A percentile compares a stretch with the other conserved stretches of the same genome.
These are phyloP conservation scores for Notoglanidium macrostoma DNA, from an alignment of 2,797 vertebrate species.

Conservation along the genomic window DNA sequence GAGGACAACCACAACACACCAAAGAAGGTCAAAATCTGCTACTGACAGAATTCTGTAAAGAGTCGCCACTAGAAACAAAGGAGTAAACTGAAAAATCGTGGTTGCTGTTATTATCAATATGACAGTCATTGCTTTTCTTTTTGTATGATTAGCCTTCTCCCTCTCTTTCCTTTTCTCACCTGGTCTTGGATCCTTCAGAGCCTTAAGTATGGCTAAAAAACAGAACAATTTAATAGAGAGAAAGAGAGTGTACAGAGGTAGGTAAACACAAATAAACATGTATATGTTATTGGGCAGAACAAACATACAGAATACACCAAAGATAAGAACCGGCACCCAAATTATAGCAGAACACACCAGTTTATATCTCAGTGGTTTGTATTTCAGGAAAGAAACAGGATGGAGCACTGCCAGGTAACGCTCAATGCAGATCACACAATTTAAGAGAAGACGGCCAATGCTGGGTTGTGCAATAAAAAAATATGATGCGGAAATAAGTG, in stretches of 20 bases:
- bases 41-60: not conserved
- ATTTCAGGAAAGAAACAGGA: conserved; percentile 50
- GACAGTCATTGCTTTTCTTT: conserved; percentile 63
- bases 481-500: no score
- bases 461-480: not conserved
- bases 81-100: conserved; percentile 45
- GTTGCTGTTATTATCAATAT: conserved; percentile 57
- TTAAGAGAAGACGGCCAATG: conserved; percentile 36
- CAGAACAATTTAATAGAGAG: conserved; percentile 34
- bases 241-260: not conserved
- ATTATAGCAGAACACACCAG: conserved; percentile 3
- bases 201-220: conserved; percentile 27
- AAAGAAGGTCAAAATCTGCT: not conserved
- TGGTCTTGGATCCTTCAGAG: conserved; percentile 31
- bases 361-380: conserved; percentile 47
- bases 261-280: not conserved
- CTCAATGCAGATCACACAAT: conserved; percentile 41
- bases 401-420: conserved; percentile 46
- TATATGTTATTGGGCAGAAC: not conserved
- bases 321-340: conserved; percentile 7
- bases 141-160: conserved; percentile 31
- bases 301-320: not conserved
- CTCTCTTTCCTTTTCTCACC: conserved; percentile 21
- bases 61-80: not conserved
- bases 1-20: not conserved